Base-by-base conservation (phyloP, 2,113 vertebrate genomes). In the Lanius collurio region DNA sequence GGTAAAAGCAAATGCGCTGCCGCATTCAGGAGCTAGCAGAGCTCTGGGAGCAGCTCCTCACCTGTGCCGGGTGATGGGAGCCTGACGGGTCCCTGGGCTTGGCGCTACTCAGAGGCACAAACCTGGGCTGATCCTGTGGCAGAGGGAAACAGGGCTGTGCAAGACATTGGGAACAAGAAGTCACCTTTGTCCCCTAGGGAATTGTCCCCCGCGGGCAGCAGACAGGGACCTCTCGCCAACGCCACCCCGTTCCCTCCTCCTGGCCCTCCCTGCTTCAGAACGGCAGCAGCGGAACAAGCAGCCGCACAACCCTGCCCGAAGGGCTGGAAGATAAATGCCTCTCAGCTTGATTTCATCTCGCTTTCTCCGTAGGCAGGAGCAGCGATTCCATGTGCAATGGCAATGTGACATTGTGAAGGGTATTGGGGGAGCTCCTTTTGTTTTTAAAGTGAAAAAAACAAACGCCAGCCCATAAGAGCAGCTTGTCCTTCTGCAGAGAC, bases 21-120 rank as follows among this genome's bases (percentile, higher is more conserved):
- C 10, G 10, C 3, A 1, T 4, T 37, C 31, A 19, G 59, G 46
- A 68, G 44, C 1, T 2, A 46, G 55, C 37, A 21, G 60, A 26
- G 35, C 35, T 11, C 4, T 5, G 67, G 82, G n/a, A 56, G 57
- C 60, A 59, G 39, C 14, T 70, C 15, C 62, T 83, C 46, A 3
- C 39, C 14, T 0, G 11, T 2, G 11, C 3, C 0, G 0, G 15
- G n/a, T 4, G 5, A 11, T 15, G 17, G 5, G 13, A 69, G 15
- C 4, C 67, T 15, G 57, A 13, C 0, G 0, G 17, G 7, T 59
- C 28, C 53, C 49, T 0, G 0, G 39, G 33, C 42, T 79, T 19
- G 42, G 16, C 18, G 30, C 35, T 64, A 3, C 37, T 11, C 26
- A 49, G 28, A 0, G 0, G 21, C 47, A 52, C 47, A 56, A 41